Percentiles rank a stretch among this genome's conserved stretches.
Conservation (phyloP, 2,797 vertebrate species). For the Xiphophorus birchmanni region DNA sequence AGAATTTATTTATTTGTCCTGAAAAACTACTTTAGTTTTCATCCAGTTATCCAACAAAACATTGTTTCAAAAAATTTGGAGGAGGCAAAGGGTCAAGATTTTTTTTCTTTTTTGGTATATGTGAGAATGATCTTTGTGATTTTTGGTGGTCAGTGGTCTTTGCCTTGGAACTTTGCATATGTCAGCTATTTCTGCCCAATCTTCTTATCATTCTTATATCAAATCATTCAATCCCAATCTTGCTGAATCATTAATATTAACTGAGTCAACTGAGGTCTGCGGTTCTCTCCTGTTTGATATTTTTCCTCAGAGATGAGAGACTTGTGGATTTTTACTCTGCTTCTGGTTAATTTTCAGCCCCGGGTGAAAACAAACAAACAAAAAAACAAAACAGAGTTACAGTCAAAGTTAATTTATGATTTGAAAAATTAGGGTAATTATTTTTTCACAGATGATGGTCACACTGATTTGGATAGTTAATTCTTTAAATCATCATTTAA, state of each 20-base stretch:
- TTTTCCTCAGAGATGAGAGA: too few species aligned
- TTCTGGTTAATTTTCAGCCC: background rate
- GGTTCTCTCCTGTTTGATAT: too few species aligned
- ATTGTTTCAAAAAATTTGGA: background rate
- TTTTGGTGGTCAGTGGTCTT: background rate
- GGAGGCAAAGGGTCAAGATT: background rate
- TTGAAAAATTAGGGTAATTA: background rate
- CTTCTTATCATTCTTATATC: too few species aligned
- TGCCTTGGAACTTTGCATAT: background rate
- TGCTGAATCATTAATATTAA: background rate
- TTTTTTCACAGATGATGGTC: background rate
- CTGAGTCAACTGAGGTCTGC: background rate
- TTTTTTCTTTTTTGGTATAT: background rate
- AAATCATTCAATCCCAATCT: too few species aligned
- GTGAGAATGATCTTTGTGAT: background rate
- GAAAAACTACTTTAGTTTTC: background rate
- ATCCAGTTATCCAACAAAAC: background rate
- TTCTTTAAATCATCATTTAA: background rate
- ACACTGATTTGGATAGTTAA: background rate
- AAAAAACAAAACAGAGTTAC: background rate
- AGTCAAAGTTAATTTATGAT: background rate
- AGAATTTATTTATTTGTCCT: background rate
- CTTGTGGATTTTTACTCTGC: too few species aligned
- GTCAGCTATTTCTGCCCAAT: background rate
- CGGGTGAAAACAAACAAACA: background rate